These are phyloP conservation scores for Leptodactylus fuscus DNA, from an alignment of 2,113 vertebrate species.

Conservation along the genomic window DNA sequence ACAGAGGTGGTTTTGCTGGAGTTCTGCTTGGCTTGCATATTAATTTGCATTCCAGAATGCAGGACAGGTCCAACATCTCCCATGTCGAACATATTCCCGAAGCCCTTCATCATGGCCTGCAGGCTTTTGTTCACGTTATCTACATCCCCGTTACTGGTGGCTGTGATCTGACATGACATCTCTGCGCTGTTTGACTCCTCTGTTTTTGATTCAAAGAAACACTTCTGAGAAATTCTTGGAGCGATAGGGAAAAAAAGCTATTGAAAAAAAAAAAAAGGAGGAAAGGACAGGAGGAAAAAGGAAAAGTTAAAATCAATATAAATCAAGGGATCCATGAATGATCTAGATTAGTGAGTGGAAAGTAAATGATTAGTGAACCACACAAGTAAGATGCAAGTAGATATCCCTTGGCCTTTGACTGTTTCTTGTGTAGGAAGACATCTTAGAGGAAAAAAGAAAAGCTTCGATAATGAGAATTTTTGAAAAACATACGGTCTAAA, in stretches of 20 bases:
- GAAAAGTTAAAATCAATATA: slow-evolving; percentile 81
- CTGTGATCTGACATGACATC: slow-evolving; percentile 91
- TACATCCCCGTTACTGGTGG: slow-evolving; percentile 88
- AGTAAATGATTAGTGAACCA: slow-evolving; percentile 75
- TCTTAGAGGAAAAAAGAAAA: not conserved
- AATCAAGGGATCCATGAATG: slow-evolving; percentile 72
- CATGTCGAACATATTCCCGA: slow-evolving; percentile 89
- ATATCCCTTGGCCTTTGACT: slow-evolving; percentile 54
- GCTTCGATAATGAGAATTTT: not conserved
- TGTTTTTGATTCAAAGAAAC: slow-evolving; percentile 92
- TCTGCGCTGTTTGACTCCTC: slow-evolving; percentile 92
- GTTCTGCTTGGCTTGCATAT: slow-evolving; percentile 93
- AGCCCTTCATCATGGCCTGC: slow-evolving; percentile 89
- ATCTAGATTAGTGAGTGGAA: slow-evolving; percentile 76
- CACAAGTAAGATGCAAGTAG: slow-evolving; percentile 64
- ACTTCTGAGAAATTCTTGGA: slow-evolving; percentile 90
- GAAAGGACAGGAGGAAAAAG: slow-evolving; percentile 79
- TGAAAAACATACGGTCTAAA: not conserved
- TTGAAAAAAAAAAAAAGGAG: slow-evolving; percentile 69
- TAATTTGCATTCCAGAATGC: slow-evolving; percentile 90
- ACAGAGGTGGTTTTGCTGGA: slow-evolving; percentile 89
- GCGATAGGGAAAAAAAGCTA: slow-evolving; percentile 89
- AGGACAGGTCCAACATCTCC: slow-evolving; percentile 84
- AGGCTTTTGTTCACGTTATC: slow-evolving; percentile 83
- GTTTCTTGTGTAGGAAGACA: not conserved